Conservation (phyloP, 2,888 invertebrate genomes). For the Carterocephalus palaemon region DNA sequence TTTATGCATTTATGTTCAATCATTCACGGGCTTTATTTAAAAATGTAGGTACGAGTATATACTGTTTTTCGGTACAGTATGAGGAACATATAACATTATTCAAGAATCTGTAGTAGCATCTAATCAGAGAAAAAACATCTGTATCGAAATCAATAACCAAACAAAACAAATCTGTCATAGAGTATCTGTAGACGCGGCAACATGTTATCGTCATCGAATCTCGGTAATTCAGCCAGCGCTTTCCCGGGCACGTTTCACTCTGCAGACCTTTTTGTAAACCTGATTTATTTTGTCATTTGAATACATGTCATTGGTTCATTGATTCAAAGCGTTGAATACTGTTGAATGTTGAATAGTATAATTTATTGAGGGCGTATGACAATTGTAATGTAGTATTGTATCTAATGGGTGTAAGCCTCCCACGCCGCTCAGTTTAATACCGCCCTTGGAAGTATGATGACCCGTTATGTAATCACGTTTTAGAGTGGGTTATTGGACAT, state of each 20-base stretch:
- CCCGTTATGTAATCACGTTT: conserved; percentile 10
- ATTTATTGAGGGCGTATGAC: conserved; percentile 31
- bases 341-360: conserved; percentile 25
- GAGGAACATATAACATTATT: too few relatives aligned
- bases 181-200: conserved; percentile 37
- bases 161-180: conserved; percentile 44
- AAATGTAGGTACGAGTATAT: too few relatives aligned
- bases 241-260: conserved; percentile 60
- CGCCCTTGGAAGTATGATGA: not conserved
- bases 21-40: too few relatives aligned
- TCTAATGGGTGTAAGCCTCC: conserved; percentile 9
- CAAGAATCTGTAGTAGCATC: too few relatives aligned
- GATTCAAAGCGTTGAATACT: conserved; percentile 17
- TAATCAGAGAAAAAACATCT: conserved; percentile 10
- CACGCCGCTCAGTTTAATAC: not conserved
- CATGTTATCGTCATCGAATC: conserved; percentile 43
- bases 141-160: conserved; percentile 33
- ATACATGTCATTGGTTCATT: conserved; percentile 25
- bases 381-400: conserved; percentile 14
- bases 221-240: conserved; percentile 55
- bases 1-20: too few relatives aligned
- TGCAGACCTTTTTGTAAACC: conserved; percentile 41
- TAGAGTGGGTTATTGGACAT: not conserved
- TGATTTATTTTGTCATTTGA: conserved; percentile 37
- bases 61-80: too few relatives aligned